A percentile compares a stretch with the other conserved stretches of the same genome.
Evolutionary conservation across 2,888 invertebrate genomes (phyloP).

Genomic region (Oscheius sp.): DNA sequence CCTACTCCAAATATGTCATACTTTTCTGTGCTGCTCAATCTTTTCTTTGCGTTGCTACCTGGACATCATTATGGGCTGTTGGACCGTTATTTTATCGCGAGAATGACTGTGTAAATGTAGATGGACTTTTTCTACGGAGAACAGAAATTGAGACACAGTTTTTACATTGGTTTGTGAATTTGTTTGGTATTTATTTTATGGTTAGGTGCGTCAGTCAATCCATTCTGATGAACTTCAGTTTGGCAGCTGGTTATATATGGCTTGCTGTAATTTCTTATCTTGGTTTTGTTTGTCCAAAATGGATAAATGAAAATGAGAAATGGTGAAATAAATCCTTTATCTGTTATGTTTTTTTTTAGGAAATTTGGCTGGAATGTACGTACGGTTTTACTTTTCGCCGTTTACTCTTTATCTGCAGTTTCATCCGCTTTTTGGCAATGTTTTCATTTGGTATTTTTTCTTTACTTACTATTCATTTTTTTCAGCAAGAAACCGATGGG

Average conservation of each 20-base stretch:
- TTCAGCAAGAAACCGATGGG: conserved; percentile 21
- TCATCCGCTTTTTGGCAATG: background rate
- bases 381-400: background rate
- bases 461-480: background rate
- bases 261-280: background rate
- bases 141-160: background rate
- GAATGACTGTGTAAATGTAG: background rate
- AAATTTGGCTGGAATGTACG: background rate
- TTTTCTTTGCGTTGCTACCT: background rate
- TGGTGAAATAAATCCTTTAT: background rate
- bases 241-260: conserved; percentile 1
- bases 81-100: background rate
- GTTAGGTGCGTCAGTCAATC: conserved; percentile 19
- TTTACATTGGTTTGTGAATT: conserved; percentile 1
- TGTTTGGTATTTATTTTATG: no score
- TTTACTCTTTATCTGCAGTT: background rate
- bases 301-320: conserved; percentile 13
- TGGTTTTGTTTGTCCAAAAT: conserved; percentile 5
- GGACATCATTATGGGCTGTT: background rate
- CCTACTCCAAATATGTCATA: background rate
- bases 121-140: background rate
- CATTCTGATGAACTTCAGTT: background rate
- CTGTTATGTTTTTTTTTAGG: background rate
- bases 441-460: background rate
- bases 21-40: conserved; percentile 8